Evolutionary conservation across 2,888 invertebrate species (phyloP), one percentile per base, ranked within the genome.

Genomic region (Azorinus chamasolen): DNA sequence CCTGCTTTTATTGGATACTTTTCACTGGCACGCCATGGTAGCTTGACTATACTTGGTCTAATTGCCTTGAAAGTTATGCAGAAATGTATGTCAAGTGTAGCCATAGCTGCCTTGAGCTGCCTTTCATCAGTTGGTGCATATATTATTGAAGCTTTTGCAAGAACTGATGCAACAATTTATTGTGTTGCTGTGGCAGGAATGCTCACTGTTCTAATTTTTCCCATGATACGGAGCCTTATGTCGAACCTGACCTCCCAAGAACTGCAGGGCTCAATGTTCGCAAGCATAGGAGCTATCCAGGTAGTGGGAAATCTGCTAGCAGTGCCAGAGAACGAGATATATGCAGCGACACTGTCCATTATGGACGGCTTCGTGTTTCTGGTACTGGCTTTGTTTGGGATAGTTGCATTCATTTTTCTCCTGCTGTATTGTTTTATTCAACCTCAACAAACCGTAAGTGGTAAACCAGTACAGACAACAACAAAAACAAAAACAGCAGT

Each of bases 141-240:
- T 22, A 53, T 76, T 0, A 37, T 80, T 12, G 76, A 76, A 53
- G 76, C 63, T 8, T 54, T 63, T 14, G 80, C 70, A 0, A 55
- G 20, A 22, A 62, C 55, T 22, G 50, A 59, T 8, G 1, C 72
- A 16, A 76, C 68, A 62, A 65, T 80, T 24, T 76, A 63, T 53
- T 50, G 57, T 4, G 75, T 72, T 0, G 62, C 75, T 0, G 43
- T 68, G n/a, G 54, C 55, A 1, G 79, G 75, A 10, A 48, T 79
- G 43, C 64, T 79, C n/a, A 50, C 63, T 8, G 68, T 79, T 41
- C 63, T 79, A 3, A 50, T 55, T 22, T 20, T 61, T 37, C 79
- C 79, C 14, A 71, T 79, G 71, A 59, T 79, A 45, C 71, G 79
- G 24, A 75, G 68, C n/a, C 57, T 79, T 22, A 72, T 79, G 79